Base-by-base conservation (phyloP, 1,140 invertebrate species). In the Neodiprion lecontei region DNA sequence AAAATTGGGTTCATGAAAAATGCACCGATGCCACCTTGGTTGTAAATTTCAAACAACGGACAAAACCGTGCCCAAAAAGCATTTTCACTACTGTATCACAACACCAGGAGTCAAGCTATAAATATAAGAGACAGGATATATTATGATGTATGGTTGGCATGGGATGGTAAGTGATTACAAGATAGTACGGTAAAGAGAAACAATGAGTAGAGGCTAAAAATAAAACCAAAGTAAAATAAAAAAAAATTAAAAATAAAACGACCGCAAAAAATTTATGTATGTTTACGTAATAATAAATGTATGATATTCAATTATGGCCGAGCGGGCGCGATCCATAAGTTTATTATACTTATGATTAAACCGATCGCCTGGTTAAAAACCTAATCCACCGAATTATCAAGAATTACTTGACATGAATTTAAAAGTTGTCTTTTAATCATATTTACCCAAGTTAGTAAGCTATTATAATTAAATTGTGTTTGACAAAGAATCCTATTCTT, bases 101-200 rank as follows among this genome's bases (percentile, higher is more conserved):
- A 87, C 85, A 86, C 83, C 84, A 87, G 85, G 85, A 86, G 82
- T 85, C 85, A 87, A 87, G 84, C 85, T 86, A 85, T 81, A 79
- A 76, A 80, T 73, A 77, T 77, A 83, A 86, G 80, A 61, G 53
- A 61, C n/a, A 61, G 74, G 67, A 77, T 70, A 67, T 21, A 67
- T 66, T 67, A 48, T 74, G 75, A 79, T 77, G 76, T 80, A 80
- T 72, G 76, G 76, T 79, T 77, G 75, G 74, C 66, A 70, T 79
- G 80, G 72, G 75, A 82, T 79, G 76, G 79, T 77, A 71, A 82
- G 77, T 78, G 79, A 82, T 77, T 72, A 65, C 84, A 79, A 77
- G 74, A 81, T 78, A 81, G 75, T 69, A 78, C 76, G 74, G 73
- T 78, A 80, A 76, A 79, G 72, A 82, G 71, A 69, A 69, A 81